Evolutionary conservation across 2,797 vertebrate species (phyloP).

Genomic region (Megaceryle alcyon): DNA sequence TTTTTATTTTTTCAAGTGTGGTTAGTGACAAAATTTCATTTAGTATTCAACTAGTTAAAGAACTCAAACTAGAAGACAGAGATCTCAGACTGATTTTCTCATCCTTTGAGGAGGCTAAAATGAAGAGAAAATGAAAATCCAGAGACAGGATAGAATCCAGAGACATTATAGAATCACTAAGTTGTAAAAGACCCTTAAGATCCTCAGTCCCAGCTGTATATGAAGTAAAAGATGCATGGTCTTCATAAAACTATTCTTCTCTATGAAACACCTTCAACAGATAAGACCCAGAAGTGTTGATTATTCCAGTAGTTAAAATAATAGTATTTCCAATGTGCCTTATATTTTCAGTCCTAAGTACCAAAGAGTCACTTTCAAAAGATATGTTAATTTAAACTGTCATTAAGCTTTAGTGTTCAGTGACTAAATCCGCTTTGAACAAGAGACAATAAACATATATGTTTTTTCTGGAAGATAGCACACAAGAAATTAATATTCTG

Average conservation of each 20-base stretch:
- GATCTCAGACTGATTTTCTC: not conserved
- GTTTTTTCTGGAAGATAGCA: not conserved
- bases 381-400: not conserved
- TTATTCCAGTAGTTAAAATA: not conserved
- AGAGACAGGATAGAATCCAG: not conserved
- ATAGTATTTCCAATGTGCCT: not conserved
- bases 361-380: not conserved
- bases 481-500: not conserved
- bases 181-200: not conserved
- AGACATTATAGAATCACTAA: not conserved
- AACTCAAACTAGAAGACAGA: not conserved
- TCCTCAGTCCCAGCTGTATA: fast-evolving
- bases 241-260: not conserved
- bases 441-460: not conserved
- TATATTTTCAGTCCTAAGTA: not conserved
- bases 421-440: not conserved
- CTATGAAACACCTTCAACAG: not conserved
- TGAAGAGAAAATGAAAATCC: not conserved
- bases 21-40: fast-evolving
- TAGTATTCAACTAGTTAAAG: not conserved
- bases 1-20: not conserved
- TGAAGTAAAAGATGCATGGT: not conserved
- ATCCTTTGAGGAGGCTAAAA: not conserved
- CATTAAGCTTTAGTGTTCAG: not conserved
- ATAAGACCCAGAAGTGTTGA: not conserved